These are phyloP conservation scores for Heliconius sara DNA, from an alignment of 2,888 invertebrate genomes.

Conservation along the genomic window DNA sequence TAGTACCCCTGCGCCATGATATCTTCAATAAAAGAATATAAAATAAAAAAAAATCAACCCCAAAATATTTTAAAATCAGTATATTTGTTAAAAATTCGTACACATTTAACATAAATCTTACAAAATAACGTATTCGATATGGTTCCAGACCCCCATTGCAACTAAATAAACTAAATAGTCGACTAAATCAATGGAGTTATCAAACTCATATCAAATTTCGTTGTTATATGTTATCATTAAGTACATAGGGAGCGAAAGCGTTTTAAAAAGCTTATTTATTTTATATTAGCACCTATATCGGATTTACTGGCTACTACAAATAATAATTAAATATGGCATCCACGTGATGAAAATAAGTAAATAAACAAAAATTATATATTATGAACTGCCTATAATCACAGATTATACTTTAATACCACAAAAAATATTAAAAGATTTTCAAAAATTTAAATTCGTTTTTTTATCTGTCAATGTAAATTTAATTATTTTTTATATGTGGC, in stretches of 20 bases:
- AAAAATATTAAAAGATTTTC: slow-evolving; percentile 16
- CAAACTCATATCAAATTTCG: slow-evolving; percentile 79
- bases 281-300: slow-evolving; percentile 49
- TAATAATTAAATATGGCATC: slow-evolving; percentile 75
- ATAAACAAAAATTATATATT: slow-evolving; percentile 21
- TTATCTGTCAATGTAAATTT: neutral
- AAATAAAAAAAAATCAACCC: slow-evolving; percentile 55
- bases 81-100: slow-evolving; percentile 81
- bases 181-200: slow-evolving; percentile 77
- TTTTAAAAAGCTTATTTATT: slow-evolving; percentile 47
- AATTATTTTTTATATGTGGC: slow-evolving; percentile 10
- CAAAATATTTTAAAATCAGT: slow-evolving; percentile 68
- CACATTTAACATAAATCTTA: slow-evolving; percentile 56
- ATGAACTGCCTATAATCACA: slow-evolving; percentile 41
- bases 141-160: slow-evolving; percentile 83
- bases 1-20: too few species aligned
- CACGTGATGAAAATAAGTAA: slow-evolving; percentile 49
- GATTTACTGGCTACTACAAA: slow-evolving; percentile 63
- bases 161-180: slow-evolving; percentile 63
- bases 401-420: slow-evolving; percentile 3
- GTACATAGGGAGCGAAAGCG: slow-evolving; percentile 50
- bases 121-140: slow-evolving; percentile 60
- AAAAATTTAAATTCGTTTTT: neutral
- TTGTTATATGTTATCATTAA: slow-evolving; percentile 61
- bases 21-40: neutral